These are phyloP conservation scores for Propithecus perrieri DNA, from an alignment of 2,797 vertebrate species.

Conservation along the genomic window DNA sequence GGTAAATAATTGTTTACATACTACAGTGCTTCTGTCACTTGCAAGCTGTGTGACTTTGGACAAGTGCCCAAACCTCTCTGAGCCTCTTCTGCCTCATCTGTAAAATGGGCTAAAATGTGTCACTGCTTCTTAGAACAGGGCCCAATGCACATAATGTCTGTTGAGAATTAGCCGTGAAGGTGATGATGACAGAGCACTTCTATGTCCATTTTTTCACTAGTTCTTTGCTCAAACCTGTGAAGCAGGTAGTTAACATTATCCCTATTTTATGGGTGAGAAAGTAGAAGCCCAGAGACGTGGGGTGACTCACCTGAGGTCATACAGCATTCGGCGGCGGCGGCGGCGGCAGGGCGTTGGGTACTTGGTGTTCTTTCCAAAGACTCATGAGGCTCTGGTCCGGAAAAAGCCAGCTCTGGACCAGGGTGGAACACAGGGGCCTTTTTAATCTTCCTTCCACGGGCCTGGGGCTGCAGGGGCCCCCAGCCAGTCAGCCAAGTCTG, in stretches of 20 bases:
- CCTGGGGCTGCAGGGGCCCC: background rate
- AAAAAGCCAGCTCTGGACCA: background rate
- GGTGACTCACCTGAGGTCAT: slow-evolving; percentile 17
- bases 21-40: background rate
- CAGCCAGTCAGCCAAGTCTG: background rate
- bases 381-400: background rate
- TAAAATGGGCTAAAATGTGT: background rate
- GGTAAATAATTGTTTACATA: background rate
- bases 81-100: background rate
- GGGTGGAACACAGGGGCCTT: slow-evolving; percentile 13
- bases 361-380: slow-evolving; percentile 60
- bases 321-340: background rate
- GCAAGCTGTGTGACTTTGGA: background rate
- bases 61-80: background rate
- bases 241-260: background rate
- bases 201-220: background rate
- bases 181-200: background rate
- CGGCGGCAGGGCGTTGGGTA: background rate
- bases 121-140: background rate
- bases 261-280: background rate
- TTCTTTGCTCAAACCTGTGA: background rate
- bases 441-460: background rate
- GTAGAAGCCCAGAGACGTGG: background rate
- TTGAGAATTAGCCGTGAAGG: background rate
- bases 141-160: background rate